These are phyloP conservation scores for Sphaerolaimus hirsutus DNA, from an alignment of 2,888 invertebrate species.

Conservation along the genomic window DNA sequence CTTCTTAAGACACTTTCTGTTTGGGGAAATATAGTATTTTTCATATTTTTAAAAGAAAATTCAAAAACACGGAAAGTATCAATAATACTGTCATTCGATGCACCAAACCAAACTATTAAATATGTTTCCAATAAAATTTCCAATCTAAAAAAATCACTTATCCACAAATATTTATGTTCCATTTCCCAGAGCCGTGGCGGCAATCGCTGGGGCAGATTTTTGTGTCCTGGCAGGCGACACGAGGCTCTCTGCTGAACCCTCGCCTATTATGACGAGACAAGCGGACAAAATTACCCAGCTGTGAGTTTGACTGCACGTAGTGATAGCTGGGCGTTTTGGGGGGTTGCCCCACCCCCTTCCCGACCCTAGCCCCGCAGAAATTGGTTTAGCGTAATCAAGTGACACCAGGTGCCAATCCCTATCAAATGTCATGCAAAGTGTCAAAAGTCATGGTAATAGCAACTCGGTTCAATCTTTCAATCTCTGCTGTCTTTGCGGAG, in stretches of 20 bases:
- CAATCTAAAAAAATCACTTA: background rate
- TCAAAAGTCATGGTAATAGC: no score
- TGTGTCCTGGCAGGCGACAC: conserved; percentile 78
- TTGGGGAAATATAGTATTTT: no score
- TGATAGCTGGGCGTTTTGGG: background rate
- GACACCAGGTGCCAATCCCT: background rate
- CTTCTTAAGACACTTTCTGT: no score
- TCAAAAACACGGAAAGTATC: background rate
- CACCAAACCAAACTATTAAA: no score
- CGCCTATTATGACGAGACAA: conserved; percentile 18
- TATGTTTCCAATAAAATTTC: no score
- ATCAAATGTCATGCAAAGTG: no score
- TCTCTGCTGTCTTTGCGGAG: background rate
- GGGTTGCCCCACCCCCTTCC: background rate
- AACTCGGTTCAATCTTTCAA: background rate
- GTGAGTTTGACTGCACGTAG: conserved; percentile 7
- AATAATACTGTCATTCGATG: background rate
- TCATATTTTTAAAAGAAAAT: background rate
- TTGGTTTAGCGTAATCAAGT: background rate
- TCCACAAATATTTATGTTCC: background rate
- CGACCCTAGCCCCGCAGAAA: background rate
- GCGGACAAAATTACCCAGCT: conserved; percentile 19
- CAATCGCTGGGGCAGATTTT: conserved; percentile 81
- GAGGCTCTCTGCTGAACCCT: conserved; percentile 15
- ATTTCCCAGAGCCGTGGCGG: conserved; percentile 57